These are phyloP conservation scores for Parthenolecanium corni DNA, from an alignment of 2,888 invertebrate genomes.

Conservation along the genomic window DNA sequence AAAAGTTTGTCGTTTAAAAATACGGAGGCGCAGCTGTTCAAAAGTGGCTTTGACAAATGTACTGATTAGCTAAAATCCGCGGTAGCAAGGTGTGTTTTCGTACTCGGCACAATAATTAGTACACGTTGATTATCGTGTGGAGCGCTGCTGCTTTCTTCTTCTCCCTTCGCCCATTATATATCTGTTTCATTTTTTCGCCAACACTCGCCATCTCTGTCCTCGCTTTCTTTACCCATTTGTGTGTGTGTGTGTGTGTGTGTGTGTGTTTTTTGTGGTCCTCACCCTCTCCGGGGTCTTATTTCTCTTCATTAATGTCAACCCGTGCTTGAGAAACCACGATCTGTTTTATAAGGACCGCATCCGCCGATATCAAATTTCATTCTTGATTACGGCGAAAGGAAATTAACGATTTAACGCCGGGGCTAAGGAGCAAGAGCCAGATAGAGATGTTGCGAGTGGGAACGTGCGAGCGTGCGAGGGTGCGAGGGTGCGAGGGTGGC, in stretches of 20 bases:
- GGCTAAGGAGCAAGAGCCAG: no score
- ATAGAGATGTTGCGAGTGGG: background rate
- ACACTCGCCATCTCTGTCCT: no score
- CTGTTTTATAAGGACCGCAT: slow-evolving; percentile 27
- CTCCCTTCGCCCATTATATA: no score
- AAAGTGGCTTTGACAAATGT: slow-evolving; percentile 28
- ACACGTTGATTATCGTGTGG: slow-evolving; percentile 25
- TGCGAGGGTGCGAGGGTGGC: background rate
- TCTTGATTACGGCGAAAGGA: slow-evolving; percentile 25
- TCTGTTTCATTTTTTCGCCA: no score
- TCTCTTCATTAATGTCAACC: slow-evolving; percentile 28
- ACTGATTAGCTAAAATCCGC: slow-evolving; percentile 27
- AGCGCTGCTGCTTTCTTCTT: slow-evolving; percentile 2
- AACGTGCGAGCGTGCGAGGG: background rate
- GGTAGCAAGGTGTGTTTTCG: slow-evolving; percentile 21
- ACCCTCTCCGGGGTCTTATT: slow-evolving; percentile 26
- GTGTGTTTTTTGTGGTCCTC: no score
- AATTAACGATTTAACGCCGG: slow-evolving; percentile 25
- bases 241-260: no score
- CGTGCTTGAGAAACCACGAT: slow-evolving; percentile 27
- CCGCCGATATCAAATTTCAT: slow-evolving; percentile 27
- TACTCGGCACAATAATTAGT: slow-evolving; percentile 17
- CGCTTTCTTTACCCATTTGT: no score
- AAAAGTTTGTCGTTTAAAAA: background rate
- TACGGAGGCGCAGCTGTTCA: slow-evolving; percentile 18